phyloP scores from a whole-genome alignment of 2,888 invertebrate species.

The Oscheius sp. region DNA sequence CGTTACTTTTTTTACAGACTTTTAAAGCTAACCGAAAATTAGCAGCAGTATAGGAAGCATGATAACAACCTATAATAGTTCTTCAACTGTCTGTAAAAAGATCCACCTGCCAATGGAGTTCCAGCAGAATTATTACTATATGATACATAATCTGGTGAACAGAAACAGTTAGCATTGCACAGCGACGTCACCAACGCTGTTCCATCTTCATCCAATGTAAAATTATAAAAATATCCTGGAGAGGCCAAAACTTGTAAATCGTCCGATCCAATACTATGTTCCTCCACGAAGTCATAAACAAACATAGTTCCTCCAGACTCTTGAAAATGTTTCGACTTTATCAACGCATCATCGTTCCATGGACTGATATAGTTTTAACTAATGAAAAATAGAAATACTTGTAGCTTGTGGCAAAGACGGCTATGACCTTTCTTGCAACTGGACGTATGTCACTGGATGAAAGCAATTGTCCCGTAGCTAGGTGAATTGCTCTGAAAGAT shows the following conservation, averaged over 20 bases:
- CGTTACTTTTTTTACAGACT: background rate
- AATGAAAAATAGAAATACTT: constrained; percentile 3
- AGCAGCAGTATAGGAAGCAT: background rate
- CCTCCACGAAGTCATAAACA: constrained; percentile 1
- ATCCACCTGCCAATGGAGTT: constrained; percentile 5
- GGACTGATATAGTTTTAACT: background rate
- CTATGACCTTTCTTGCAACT: background rate
- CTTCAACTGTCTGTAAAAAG: background rate
- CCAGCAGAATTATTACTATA: background rate
- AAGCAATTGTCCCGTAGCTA: constrained; percentile 3
- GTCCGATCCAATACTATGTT: background rate
- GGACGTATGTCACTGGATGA: no score
- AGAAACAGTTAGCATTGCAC: constrained; percentile 21
- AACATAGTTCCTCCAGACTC: constrained; percentile 1
- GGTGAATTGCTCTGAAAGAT: background rate
- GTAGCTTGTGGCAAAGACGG: constrained; percentile 12
- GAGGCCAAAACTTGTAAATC: no score
- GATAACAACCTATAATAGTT: background rate
- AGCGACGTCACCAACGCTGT: background rate
- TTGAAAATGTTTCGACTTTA: background rate
- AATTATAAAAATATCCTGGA: constrained; percentile 6
- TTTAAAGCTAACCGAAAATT: background rate
- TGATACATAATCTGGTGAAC: background rate
- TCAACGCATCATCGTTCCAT: background rate
- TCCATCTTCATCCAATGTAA: background rate